These are phyloP conservation scores for Trichogramma evanescens DNA, from an alignment of 2,888 invertebrate species.

Conservation along the genomic window DNA sequence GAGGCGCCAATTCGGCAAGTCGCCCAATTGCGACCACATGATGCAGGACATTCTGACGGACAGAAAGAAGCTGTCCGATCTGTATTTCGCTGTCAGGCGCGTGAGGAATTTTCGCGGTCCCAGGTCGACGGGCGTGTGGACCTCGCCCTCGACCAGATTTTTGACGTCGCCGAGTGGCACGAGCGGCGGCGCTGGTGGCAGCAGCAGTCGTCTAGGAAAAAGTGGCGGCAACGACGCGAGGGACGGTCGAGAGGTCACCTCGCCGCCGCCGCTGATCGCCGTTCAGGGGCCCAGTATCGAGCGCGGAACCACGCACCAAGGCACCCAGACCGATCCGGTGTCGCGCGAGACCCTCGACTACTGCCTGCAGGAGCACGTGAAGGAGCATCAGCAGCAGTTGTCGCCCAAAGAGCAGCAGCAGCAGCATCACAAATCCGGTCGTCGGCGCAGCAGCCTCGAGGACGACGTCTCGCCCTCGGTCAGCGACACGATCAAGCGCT, in stretches of 20 bases:
- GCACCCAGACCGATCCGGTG: constrained; percentile 60
- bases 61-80: constrained; percentile 63
- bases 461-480: constrained; percentile 82
- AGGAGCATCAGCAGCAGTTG: constrained; percentile 36
- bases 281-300: constrained; percentile 58
- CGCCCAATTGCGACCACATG: constrained; percentile 60
- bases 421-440: constrained; percentile 38
- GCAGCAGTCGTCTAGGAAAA: neutral
- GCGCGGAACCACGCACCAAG: constrained; percentile 49
- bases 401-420: constrained; percentile 42
- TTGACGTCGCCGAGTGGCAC: constrained; percentile 25
- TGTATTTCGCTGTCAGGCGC: constrained; percentile 66
- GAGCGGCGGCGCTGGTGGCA: constrained; percentile 16
- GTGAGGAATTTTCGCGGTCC: constrained; percentile 55
- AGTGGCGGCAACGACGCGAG: constrained; percentile 23
- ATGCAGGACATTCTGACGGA: constrained; percentile 69
- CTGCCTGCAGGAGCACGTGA: constrained; percentile 50
- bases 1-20: constrained; percentile 61
- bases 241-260: constrained; percentile 30
- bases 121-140: constrained; percentile 40
- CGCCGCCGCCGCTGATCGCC: constrained; percentile 64
- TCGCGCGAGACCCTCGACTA: constrained; percentile 52
- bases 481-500: constrained; percentile 79
- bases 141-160: constrained; percentile 37
- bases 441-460: constrained; percentile 72